These are phyloP conservation scores for Cotesia congregata DNA, from an alignment of 2,888 invertebrate species.

Conservation along the genomic window DNA sequence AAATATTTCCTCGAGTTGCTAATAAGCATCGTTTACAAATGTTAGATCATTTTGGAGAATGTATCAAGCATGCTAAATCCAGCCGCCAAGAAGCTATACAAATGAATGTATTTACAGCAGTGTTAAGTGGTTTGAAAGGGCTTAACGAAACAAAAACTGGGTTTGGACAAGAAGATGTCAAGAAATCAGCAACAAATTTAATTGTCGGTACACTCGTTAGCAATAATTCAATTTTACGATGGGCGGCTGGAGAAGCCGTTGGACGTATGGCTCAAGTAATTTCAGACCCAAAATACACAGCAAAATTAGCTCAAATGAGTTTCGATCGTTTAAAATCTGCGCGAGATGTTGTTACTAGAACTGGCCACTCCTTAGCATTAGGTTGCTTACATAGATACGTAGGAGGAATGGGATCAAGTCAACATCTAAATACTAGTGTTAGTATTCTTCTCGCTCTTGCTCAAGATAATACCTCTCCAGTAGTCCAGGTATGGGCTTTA, in stretches of 20 bases:
- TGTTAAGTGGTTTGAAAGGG: conserved; percentile 89
- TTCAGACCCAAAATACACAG: conserved; percentile 88
- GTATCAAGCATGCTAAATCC: conserved; percentile 93
- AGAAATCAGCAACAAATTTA: conserved; percentile 84
- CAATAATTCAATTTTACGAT: conserved; percentile 84
- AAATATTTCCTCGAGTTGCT: conserved; percentile 93
- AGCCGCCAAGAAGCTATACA: conserved; percentile 94
- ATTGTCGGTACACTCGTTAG: conserved; percentile 86
- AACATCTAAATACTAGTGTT: conserved; percentile 93
- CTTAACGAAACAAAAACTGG: conserved; percentile 88
- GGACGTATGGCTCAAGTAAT: conserved; percentile 94
- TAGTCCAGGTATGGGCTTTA: conserved; percentile 97
- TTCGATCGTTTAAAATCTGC: conserved; percentile 90
- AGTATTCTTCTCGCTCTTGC: conserved; percentile 94
- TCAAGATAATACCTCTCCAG: conserved; percentile 92
- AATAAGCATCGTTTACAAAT: conserved; percentile 98
- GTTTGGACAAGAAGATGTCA: conserved; percentile 91
- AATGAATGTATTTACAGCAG: conserved; percentile 95
- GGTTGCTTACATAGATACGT: conserved; percentile 96
- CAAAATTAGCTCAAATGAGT: conserved; percentile 89
- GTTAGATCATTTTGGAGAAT: conserved; percentile 96
- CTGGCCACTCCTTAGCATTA: conserved; percentile 91
- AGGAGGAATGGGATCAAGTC: conserved; percentile 96
- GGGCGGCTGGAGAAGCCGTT: conserved; percentile 95
- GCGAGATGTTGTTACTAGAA: conserved; percentile 88